Base-by-base conservation (phyloP, 2,113 vertebrate species). In the Anseranas semipalmata region DNA sequence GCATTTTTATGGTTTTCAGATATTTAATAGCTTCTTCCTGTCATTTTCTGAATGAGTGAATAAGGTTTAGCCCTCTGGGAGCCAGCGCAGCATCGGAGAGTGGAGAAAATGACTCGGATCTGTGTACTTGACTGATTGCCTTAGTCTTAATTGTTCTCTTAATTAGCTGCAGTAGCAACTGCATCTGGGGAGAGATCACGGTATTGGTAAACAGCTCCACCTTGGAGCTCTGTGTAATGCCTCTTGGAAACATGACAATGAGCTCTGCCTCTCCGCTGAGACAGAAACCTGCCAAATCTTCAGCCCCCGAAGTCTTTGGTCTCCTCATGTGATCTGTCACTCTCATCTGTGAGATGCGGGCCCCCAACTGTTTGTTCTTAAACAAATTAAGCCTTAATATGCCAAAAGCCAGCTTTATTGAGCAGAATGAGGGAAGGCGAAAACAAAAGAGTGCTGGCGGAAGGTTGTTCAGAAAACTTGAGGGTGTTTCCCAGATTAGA, bases 121-220 rank as follows among this genome's bases (percentile, higher is more conserved):
- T 98, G 98, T 98, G 97, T 98, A 98, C 97, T 98, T 98, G 98
- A 98, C 98, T 99, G 98, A 99, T 99, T 98, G 98, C 98, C 97
- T 98, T 97, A 98, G 98, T 99, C 98, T 98, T 99, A 99, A 99
- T 99, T 99, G 99, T 99, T 99, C 98, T 99, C 98, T 99, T 99
- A 99, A 99, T 99, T 99, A 99, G 99, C 99, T 99, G 98, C 98
- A 98, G 98, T 98, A 98, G 98, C 98, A 98, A 98, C 98, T 98
- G 98, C 98, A 98, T 98, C 99, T 99, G 98, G 98, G 99, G 98
- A 99, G 98, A 98, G 97, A 98, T 97, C 98, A 95, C 45, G 53
- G 96, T 98, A 98, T 98, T 98, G 98, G 98, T 98, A 98, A 98
- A 98, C 98, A 98, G 98, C 97, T 98, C 98, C 98, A 98, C 98